A percentile compares a stretch with the other conserved stretches of the same genome.
phyloP scores from a whole-genome alignment of 2,797 vertebrate species.

The Peromyscus attwateri region DNA sequence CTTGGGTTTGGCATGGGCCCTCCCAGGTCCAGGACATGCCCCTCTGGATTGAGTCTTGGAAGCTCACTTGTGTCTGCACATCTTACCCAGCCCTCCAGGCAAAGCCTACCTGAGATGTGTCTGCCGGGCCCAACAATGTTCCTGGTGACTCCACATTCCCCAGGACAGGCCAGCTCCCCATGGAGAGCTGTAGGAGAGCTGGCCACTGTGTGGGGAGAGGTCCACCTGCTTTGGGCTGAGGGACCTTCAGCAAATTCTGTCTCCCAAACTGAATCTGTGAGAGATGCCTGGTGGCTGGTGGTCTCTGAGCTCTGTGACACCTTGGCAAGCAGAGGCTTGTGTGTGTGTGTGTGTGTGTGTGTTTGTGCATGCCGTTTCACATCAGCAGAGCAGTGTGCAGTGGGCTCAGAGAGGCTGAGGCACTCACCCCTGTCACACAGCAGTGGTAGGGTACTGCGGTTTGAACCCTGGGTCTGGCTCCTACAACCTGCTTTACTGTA shows the following conservation, averaged over 20 bases:
- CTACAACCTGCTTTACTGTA: too few species aligned
- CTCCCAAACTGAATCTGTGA: neutral
- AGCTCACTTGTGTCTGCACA: neutral
- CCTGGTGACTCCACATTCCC: neutral
- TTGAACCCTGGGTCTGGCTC: neutral
- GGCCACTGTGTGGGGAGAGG: neutral
- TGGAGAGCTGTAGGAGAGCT: neutral
- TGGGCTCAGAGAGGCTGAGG: neutral
- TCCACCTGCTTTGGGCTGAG: neutral
- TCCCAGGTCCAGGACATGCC: neutral
- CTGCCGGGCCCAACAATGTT: neutral
- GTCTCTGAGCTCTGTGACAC: neutral
- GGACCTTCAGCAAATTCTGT: neutral
- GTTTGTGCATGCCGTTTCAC: accelerated
- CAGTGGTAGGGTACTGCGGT: too few species aligned
- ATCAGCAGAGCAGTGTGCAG: too few species aligned
- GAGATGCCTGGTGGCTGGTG: neutral
- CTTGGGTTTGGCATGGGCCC: neutral
- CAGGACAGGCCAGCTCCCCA: neutral
- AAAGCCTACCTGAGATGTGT: neutral
- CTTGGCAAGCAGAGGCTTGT: accelerated
- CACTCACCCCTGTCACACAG: neutral
- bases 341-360: too few species aligned
- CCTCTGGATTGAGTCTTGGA: neutral
- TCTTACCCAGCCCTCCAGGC: neutral